These are phyloP conservation scores for Empis stercorea DNA, from an alignment of 2,888 invertebrate species.

Conservation along the genomic window DNA sequence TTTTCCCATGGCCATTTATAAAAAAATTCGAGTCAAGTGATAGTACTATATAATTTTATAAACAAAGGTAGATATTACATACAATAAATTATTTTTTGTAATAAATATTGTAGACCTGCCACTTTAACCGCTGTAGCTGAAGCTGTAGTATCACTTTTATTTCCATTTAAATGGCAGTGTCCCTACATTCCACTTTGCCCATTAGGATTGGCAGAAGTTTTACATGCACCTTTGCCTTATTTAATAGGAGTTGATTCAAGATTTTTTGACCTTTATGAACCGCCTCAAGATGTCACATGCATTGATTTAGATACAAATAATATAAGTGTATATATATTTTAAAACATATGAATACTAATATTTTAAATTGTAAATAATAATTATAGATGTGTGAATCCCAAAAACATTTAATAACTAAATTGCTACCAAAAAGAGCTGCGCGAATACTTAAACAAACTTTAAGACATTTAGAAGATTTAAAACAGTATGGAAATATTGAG, in stretches of 20 bases:
- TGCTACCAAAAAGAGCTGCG: conserved; percentile 77
- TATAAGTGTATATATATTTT: conserved; percentile 55
- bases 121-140: conserved; percentile 95
- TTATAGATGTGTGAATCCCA: conserved; percentile 74
- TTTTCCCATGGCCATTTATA: too few species aligned
- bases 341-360: not conserved
- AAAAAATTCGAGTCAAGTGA: too few species aligned
- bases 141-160: conserved; percentile 86
- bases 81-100: too few species aligned
- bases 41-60: too few species aligned
- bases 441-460: conserved; percentile 67
- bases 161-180: conserved; percentile 99
- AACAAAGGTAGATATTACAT: too few species aligned
- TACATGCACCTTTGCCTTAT: conserved; percentile 95
- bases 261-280: conserved; percentile 94
- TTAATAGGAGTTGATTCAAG: conserved; percentile 94
- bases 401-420: conserved; percentile 61
- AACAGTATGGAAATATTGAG: conserved; percentile 38
- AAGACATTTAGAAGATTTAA: conserved; percentile 56
- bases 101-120: too few species aligned
- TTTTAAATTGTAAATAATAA: conserved; percentile 4
- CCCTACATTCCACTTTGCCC: conserved; percentile 99
- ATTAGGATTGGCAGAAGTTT: conserved; percentile 83
- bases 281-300: conserved; percentile 92
- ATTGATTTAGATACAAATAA: conserved; percentile 97